These are phyloP conservation scores for Caenorhabditis zanzibari DNA, from an alignment of 2,888 invertebrate species.

Conservation along the genomic window DNA sequence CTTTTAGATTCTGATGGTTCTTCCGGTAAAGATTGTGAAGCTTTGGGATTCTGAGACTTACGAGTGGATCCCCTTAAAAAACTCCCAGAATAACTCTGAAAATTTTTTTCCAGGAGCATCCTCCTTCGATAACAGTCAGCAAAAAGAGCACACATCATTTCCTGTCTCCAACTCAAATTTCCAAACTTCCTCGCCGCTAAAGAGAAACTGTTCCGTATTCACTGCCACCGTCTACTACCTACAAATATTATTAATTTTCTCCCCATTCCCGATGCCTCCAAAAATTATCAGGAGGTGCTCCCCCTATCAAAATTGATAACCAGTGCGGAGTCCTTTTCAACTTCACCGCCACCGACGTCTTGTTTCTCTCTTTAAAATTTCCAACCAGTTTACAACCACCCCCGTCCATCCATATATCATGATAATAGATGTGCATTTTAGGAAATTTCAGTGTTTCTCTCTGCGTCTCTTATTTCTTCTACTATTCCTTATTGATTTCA, in stretches of 20 bases:
- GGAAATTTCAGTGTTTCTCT: not conserved
- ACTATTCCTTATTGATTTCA: too few relatives aligned
- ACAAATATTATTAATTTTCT: not conserved
- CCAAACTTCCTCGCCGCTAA: not conserved
- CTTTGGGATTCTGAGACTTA: too few relatives aligned
- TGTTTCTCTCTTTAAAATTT: not conserved
- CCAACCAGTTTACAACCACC: slow-evolving; percentile 60
- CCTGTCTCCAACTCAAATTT: not conserved
- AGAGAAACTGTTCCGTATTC: not conserved
- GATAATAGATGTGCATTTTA: slow-evolving; percentile 37
- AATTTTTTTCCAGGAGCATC: too few relatives aligned
- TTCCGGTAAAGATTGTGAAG: too few relatives aligned
- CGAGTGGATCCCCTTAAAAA: too few relatives aligned
- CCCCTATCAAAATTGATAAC: slow-evolving; percentile 49
- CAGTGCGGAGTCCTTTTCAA: slow-evolving; percentile 61
- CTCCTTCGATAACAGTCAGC: too few relatives aligned
- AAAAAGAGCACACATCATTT: too few relatives aligned
- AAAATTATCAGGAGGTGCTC: not conserved
- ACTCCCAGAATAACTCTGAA: too few relatives aligned
- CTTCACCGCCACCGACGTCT: slow-evolving; percentile 26
- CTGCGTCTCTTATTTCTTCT: too few relatives aligned
- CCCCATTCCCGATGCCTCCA: too few relatives aligned
- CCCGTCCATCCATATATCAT: slow-evolving; percentile 52
- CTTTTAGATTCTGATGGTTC: too few relatives aligned
- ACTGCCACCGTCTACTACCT: too few relatives aligned